Conservation (phyloP, 2,797 vertebrate genomes). For the Clarias platycephalus region DNA sequence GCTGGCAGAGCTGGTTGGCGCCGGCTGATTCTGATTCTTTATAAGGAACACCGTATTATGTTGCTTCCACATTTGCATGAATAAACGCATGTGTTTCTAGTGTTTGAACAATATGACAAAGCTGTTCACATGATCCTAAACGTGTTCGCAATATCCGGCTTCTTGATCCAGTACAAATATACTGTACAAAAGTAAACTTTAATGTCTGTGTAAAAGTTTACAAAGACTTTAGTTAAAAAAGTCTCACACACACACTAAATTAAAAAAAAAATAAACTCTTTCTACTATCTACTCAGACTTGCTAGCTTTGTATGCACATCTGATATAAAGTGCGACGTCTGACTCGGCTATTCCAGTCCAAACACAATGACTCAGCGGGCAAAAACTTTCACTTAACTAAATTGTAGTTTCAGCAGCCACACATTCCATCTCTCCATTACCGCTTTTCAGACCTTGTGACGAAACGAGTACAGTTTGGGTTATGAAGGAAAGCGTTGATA, state of each 20-base stretch:
- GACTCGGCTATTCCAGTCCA: slow-evolving; percentile 7
- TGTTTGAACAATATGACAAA: neutral
- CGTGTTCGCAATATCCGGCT: neutral
- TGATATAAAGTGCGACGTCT: neutral
- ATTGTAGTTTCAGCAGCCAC: slow-evolving; percentile 13
- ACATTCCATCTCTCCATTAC: slow-evolving; percentile 19
- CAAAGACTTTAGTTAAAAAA: too few relatives aligned
- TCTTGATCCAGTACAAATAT: neutral
- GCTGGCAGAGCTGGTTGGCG: neutral
- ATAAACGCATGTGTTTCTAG: neutral
- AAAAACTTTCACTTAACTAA: neutral
- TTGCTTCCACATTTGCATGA: neutral
- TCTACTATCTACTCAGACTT: neutral
- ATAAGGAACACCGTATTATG: neutral
- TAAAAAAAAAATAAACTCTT: too few relatives aligned
- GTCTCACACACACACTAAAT: too few relatives aligned
- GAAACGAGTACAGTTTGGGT: neutral
- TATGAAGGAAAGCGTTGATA: neutral
- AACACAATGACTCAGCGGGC: slow-evolving; percentile 26
- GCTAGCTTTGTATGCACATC: neutral
- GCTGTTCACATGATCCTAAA: neutral
- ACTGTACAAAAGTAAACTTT: neutral
- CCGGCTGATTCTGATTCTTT: neutral
- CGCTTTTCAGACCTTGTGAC: neutral
- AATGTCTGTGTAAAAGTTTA: neutral